A percentile compares a stretch with the other conserved stretches of the same genome.
Conservation (phyloP, 2,797 vertebrate genomes). For the Melanotaenia parkinsoni region DNA sequence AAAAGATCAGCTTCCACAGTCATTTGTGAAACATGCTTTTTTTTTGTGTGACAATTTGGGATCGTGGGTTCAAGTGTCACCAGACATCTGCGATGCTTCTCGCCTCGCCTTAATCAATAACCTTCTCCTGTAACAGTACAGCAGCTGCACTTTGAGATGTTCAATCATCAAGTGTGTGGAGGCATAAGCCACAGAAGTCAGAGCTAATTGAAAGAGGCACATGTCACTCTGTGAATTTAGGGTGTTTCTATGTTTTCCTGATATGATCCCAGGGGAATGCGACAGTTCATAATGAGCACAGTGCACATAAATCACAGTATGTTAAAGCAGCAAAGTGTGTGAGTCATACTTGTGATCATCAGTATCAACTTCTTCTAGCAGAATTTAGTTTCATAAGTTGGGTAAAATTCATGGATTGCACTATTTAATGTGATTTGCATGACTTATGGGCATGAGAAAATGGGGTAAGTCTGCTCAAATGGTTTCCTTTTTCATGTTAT, state of each 20-base stretch:
- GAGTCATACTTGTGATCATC: conserved; percentile 21
- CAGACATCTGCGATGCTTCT: conserved; percentile 19
- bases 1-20: conserved; percentile 30
- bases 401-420: conserved; percentile 11
- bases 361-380: background rate
- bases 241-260: conserved; percentile 16
- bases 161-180: conserved; percentile 36
- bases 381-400: conserved; percentile 6
- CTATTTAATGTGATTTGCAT: conserved; percentile 19
- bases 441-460: conserved; percentile 22
- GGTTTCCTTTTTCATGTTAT: conserved; percentile 20
- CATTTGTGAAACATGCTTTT: conserved; percentile 21
- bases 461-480: conserved; percentile 19
- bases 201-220: conserved; percentile 48
- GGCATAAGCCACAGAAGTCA: conserved; percentile 48
- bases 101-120: conserved; percentile 41
- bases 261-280: conserved; percentile 39
- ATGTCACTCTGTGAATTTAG: conserved; percentile 25
- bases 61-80: conserved; percentile 22
- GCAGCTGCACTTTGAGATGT: conserved; percentile 38
- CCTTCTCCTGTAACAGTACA: conserved; percentile 15
- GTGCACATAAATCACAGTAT: conserved; percentile 40
- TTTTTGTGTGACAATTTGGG: conserved; percentile 34
- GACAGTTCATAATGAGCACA: conserved; percentile 35
- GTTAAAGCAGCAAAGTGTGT: conserved; percentile 27